Conservation (phyloP, 2,888 invertebrate species). For the Lymantria monacha region DNA sequence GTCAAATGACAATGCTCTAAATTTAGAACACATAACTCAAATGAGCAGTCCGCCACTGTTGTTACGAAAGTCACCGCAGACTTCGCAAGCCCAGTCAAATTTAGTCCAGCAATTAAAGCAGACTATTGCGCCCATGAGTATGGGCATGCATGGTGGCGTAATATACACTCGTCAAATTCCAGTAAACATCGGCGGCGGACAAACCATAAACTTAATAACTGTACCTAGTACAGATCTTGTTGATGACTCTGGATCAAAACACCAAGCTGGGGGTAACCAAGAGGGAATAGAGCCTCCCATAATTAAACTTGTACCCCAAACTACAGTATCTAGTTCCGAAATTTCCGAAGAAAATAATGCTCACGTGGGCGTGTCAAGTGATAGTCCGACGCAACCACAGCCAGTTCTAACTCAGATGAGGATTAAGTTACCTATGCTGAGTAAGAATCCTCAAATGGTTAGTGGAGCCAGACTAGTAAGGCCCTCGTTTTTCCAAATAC, state of each 20-base stretch:
- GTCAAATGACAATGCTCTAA: slow-evolving; percentile 56
- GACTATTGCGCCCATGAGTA: slow-evolving; percentile 78
- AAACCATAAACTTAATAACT: slow-evolving; percentile 83
- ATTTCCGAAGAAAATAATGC: slow-evolving; percentile 53
- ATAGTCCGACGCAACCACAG: slow-evolving; percentile 57
- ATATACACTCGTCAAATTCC: slow-evolving; percentile 89
- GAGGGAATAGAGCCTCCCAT: slow-evolving; percentile 67
- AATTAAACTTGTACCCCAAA: slow-evolving; percentile 74
- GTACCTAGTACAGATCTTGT: slow-evolving; percentile 73
- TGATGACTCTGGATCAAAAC: slow-evolving; percentile 68
- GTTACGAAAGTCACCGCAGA: slow-evolving; percentile 57
- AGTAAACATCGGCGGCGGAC: slow-evolving; percentile 80
- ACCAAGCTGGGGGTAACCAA: slow-evolving; percentile 47
- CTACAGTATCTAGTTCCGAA: slow-evolving; percentile 41
- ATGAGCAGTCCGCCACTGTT: slow-evolving; percentile 67
- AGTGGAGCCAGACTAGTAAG: slow-evolving; percentile 81
- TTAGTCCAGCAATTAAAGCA: slow-evolving; percentile 77
- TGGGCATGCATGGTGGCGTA: slow-evolving; percentile 85
- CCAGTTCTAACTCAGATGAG: slow-evolving; percentile 79
- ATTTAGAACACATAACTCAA: slow-evolving; percentile 62
- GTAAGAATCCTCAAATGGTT: slow-evolving; percentile 79
- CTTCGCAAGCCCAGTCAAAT: slow-evolving; percentile 58
- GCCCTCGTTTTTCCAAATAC: slow-evolving; percentile 82
- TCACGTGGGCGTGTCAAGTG: slow-evolving; percentile 45
- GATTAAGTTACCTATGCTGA: slow-evolving; percentile 77